Percentiles rank a stretch among this genome's conserved stretches.
Conservation (phyloP, 2,113 vertebrate species). For the Sylvilagus bachmani region DNA sequence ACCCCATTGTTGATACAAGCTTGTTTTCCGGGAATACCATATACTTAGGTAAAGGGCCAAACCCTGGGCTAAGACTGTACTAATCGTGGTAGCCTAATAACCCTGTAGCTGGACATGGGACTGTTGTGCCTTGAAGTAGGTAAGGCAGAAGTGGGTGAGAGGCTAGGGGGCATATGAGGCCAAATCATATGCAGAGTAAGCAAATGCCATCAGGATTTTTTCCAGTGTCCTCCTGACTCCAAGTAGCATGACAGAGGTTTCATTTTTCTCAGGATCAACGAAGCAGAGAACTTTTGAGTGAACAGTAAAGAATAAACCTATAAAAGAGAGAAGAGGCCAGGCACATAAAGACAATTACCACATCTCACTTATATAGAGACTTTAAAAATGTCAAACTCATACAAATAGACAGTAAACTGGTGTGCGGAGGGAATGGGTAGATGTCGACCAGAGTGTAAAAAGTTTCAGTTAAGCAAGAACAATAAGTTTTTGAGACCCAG, state of each 20-base stretch:
- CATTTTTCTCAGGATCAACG: neutral
- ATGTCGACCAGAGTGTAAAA: neutral
- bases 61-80: neutral
- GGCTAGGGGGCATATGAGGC: neutral
- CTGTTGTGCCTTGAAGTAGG: neutral
- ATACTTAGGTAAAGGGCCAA: neutral
- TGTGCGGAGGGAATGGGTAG: neutral
- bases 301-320: neutral
- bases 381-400: neutral
- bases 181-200: too few species aligned
- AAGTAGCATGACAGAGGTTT: neutral
- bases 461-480: too few species aligned
- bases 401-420: neutral
- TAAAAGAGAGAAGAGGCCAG: neutral
- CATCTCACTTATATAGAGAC: neutral
- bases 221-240: neutral
- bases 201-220: too few species aligned
- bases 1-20: neutral
- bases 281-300: neutral
- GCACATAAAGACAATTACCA: neutral
- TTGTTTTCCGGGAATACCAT: neutral
- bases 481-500: too few species aligned
- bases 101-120: too few species aligned
- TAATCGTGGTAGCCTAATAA: too few species aligned
- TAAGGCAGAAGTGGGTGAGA: too few species aligned